A percentile compares a stretch with the other conserved stretches of the same genome.
These are phyloP conservation scores for Lagorchestes hirsutus DNA, from an alignment of 2,797 vertebrate species.

Conservation along the genomic window DNA sequence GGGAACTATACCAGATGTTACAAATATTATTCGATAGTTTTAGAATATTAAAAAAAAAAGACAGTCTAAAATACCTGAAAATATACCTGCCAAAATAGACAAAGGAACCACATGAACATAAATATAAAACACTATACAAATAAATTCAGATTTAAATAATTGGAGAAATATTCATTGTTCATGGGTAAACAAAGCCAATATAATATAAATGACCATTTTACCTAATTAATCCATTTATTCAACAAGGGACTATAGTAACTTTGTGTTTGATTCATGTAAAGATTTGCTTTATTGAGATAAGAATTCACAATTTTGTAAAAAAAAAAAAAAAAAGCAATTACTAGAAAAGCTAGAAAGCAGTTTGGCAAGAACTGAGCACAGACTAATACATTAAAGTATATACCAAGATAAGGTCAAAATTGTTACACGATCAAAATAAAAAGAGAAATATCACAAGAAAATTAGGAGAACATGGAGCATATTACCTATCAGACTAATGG, in stretches of 20 bases:
- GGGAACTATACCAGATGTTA: not conserved
- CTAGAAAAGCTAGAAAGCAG: not conserved
- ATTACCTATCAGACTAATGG: not conserved
- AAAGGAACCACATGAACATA: too few relatives aligned
- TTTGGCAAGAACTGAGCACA: not conserved
- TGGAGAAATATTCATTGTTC: not conserved
- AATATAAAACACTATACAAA: too few relatives aligned
- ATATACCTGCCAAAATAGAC: too few relatives aligned
- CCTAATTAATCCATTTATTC: not conserved
- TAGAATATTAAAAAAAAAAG: not conserved
- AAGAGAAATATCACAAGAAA: not conserved
- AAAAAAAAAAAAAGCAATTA: too few relatives aligned
- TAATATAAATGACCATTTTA: not conserved
- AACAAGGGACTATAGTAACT: not conserved
- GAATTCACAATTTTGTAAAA: not conserved
- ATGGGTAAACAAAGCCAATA: not conserved
- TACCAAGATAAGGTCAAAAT: not conserved
- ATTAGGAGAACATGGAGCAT: not conserved
- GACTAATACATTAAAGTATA: not conserved
- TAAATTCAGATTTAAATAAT: not conserved
- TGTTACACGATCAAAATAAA: not conserved
- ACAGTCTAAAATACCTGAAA: not conserved
- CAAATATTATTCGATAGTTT: not conserved
- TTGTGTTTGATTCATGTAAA: not conserved
- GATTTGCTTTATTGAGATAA: not conserved